Conservation (phyloP, 1,140 invertebrate species). For the Cecropterus lyciades region DNA sequence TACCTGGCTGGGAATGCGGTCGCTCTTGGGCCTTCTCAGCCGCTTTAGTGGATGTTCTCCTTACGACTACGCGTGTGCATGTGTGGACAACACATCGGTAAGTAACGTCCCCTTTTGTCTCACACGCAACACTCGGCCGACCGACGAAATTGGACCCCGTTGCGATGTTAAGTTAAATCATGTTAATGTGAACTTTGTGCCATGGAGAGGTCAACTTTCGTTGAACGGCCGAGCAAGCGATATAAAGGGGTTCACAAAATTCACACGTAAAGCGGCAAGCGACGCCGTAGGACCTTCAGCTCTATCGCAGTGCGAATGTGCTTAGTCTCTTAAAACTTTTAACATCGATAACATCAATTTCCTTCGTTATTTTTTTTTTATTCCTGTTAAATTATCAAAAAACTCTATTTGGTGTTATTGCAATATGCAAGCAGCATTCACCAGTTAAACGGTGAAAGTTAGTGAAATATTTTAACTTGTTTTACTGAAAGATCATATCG, state of each 20-base stretch:
- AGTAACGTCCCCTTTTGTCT: constrained; percentile 65
- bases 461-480: constrained; percentile 53
- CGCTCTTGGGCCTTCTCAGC: constrained; percentile 84
- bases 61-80: constrained; percentile 84
- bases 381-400: constrained; percentile 27
- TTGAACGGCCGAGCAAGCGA: constrained; percentile 63
- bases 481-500: constrained; percentile 40
- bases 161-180: background rate
- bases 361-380: constrained; percentile 23
- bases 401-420: constrained; percentile 52
- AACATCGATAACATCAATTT: constrained; percentile 31
- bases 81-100: constrained; percentile 82
- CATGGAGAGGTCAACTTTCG: constrained; percentile 40
- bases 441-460: constrained; percentile 68
- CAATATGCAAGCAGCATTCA: constrained; percentile 73
- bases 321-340: constrained; percentile 53
- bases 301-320: constrained; percentile 73
- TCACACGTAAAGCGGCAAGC: constrained; percentile 79
- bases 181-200: constrained; percentile 10
- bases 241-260: constrained; percentile 45
- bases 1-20: constrained; percentile 85
- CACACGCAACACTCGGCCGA: constrained; percentile 58
- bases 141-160: constrained; percentile 47
- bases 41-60: constrained; percentile 85
- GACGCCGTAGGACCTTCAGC: constrained; percentile 67